These are phyloP conservation scores for Ceratoteleas bidentatus DNA, from an alignment of 1,140 invertebrate genomes.

Conservation along the genomic window DNA sequence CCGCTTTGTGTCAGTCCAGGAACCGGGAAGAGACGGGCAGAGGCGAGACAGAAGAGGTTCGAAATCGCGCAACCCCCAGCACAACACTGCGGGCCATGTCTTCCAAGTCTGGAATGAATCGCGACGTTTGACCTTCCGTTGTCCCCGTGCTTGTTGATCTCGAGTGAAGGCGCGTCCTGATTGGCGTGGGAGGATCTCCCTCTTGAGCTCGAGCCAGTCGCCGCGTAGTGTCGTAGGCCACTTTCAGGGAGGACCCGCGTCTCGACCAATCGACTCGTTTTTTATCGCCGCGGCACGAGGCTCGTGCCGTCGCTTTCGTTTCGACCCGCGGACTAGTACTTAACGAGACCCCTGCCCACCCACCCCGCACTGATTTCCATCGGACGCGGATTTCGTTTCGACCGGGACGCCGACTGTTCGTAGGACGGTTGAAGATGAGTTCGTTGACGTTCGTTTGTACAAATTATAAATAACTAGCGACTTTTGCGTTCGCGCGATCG, in stretches of 20 bases:
- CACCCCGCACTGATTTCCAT: constrained; percentile 22
- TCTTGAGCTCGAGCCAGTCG: constrained; percentile 23
- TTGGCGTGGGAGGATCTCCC: constrained; percentile 21
- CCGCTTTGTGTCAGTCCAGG: no score
- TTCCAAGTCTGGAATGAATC: constrained; percentile 55
- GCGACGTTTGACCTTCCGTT: constrained; percentile 50
- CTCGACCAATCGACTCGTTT: no score
- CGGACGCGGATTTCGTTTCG: constrained; percentile 13
- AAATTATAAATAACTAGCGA: no score
- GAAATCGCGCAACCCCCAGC: no score
- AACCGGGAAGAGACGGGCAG: no score
- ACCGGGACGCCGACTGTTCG: constrained; percentile 22
- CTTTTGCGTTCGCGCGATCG: no score
- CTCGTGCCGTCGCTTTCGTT: constrained; percentile 67
- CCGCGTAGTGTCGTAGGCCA: constrained; percentile 8
- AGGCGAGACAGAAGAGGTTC: no score
- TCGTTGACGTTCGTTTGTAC: no score
- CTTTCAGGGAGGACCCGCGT: no score
- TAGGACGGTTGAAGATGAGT: no score
- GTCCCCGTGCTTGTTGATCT: constrained; percentile 53
- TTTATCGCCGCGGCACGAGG: no score
- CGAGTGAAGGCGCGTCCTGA: constrained; percentile 17
- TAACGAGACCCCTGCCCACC: no score
- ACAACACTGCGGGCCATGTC: constrained; percentile 61
- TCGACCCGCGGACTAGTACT: constrained; percentile 69